Percentiles rank a stretch among this genome's conserved stretches.
phyloP scores from a whole-genome alignment of 2,888 invertebrate genomes.

The Cyrtodaria siliqua region DNA sequence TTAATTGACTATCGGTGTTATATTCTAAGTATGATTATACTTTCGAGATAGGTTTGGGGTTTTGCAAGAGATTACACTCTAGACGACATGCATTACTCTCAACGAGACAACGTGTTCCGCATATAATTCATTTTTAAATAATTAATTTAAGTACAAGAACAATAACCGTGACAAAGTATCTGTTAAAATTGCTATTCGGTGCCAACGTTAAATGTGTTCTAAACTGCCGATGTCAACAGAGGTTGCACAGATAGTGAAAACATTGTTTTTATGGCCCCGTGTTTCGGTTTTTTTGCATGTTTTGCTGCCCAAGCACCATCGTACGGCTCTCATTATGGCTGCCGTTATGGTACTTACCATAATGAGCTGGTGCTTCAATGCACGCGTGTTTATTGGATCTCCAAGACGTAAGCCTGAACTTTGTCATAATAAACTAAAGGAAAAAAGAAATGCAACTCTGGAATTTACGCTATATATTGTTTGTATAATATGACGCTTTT shows the following conservation, averaged over 20 bases:
- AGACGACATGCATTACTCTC: constrained; percentile 19
- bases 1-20: constrained; percentile 13
- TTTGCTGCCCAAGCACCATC: too few relatives aligned
- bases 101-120: constrained; percentile 12
- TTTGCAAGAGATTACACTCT: constrained; percentile 6
- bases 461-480: too few relatives aligned
- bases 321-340: too few relatives aligned
- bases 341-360: too few relatives aligned
- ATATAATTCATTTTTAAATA: constrained; percentile 22
- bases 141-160: background rate
- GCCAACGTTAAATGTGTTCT: constrained; percentile 10
- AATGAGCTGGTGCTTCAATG: too few relatives aligned
- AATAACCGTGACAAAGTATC: constrained; percentile 4
- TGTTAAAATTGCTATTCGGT: constrained; percentile 16
- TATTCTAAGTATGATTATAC: constrained; percentile 1
- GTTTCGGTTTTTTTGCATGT: too few relatives aligned
- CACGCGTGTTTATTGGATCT: too few relatives aligned
- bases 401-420: too few relatives aligned
- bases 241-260: background rate
- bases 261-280: too few relatives aligned
- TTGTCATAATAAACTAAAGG: too few relatives aligned
- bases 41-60: background rate
- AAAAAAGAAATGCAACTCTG: too few relatives aligned
- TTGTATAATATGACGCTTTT: too few relatives aligned
- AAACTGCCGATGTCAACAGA: constrained; percentile 16